Base-by-base conservation (phyloP, 2,797 vertebrate genomes). In the Chrosomus eos region DNA sequence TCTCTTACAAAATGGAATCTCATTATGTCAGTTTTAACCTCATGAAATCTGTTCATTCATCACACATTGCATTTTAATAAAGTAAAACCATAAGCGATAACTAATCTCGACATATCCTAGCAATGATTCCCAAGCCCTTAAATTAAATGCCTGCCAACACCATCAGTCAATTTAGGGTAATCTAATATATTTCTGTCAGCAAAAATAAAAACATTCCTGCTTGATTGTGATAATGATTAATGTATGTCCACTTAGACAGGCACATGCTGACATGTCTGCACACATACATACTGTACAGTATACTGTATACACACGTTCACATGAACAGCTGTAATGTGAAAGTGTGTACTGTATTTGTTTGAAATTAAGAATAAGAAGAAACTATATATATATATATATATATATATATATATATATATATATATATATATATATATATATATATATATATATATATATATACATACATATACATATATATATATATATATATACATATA, bases 171-270 rank as follows among this genome's bases (percentile, higher is more conserved):
- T 86, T 71, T 81, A 55, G 73, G 36, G 14, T 86, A 66, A 81
- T 86, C 51, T 81, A 77, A 88, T 86, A 58, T 86, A 33, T 88
- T 83, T 77, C 84, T 81, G 71, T 75, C 82, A 76, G 76, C 76
- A 87, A 87, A 84, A 75, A 83, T 74, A 79, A 58, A 74, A 66
- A 72, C 70, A 80, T 70, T 84, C 73, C 74, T 78, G 67, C 55
- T 60, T 76, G 51, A 64, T 80, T 83, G 13, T 60, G 66, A 68
- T 75, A 68, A 68, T 84, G 76, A 81, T 81, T 85, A 80, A 81
- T 80, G 51, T 23, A 77, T 70, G 74, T 84, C 36, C 51, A 45
- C 14, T 84, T 45, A 71, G 23, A 80, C 75, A 62, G 4, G 5
- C 66, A 38, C 23, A 79, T 28, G 21, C 48, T 10, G 18, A 31